Conservation (phyloP, 37 sponge, comb jelly and placozoan genomes). For the Geodia barretti region DNA sequence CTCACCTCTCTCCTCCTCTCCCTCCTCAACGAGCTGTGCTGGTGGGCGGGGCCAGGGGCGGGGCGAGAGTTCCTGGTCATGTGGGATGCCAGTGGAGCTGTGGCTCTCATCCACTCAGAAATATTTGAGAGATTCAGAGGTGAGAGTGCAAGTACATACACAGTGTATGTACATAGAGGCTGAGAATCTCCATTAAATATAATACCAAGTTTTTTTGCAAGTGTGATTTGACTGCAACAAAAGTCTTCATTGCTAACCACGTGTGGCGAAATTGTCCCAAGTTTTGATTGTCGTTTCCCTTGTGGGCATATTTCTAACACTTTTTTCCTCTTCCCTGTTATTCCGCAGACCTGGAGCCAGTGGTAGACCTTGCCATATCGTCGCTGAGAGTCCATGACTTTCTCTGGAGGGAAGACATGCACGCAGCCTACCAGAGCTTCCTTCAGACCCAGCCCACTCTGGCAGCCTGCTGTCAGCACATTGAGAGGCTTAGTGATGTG, state of each 20-base stretch:
- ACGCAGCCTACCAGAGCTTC: conserved; percentile 67
- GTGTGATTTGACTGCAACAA: too few species aligned
- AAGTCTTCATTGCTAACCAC: too few species aligned
- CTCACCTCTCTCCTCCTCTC: conserved; percentile 25
- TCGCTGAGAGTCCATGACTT: conserved; percentile 50
- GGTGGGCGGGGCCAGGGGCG: conserved; percentile 46
- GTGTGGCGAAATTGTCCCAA: too few species aligned
- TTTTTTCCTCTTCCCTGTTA: neutral
- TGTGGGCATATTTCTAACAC: neutral
- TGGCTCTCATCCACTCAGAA: conserved; percentile 13
- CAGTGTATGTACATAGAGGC: neutral
- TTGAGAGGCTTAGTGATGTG: conserved; percentile 40
- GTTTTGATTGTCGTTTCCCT: too few species aligned
- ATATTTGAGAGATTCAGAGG: neutral
- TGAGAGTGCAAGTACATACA: neutral
- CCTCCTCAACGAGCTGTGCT: conserved; percentile 25
- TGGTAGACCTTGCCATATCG: conserved; percentile 15
- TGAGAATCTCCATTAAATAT: too few species aligned
- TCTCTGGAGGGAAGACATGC: conserved; percentile 87
- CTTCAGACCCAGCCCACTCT: conserved; percentile 26
- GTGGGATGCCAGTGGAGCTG: conserved; percentile 26
- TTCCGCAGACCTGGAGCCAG: neutral
- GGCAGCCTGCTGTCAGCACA: conserved; percentile 31
- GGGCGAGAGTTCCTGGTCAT: conserved; percentile 27
- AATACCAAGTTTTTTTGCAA: too few species aligned